Conservation (phyloP, 2,113 vertebrate genomes). For the Microtus ochrogaster region DNA sequence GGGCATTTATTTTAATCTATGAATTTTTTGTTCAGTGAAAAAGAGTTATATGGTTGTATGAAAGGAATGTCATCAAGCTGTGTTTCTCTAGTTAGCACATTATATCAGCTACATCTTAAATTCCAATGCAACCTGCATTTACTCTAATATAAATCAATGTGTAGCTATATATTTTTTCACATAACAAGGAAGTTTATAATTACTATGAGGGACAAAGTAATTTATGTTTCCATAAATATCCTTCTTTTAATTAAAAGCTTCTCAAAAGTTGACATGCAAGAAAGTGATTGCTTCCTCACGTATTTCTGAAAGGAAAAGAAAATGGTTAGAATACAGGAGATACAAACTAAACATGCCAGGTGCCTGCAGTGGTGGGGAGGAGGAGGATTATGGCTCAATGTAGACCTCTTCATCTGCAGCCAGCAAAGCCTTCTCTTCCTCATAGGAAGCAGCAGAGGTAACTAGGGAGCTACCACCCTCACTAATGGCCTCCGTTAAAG, state of each 20-base stretch:
- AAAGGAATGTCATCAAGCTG: neutral
- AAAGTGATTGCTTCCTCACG: constrained; percentile 6
- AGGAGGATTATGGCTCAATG: neutral
- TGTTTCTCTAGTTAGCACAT: neutral
- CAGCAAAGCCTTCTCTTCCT: neutral
- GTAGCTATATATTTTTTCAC: neutral
- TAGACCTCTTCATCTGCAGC: neutral
- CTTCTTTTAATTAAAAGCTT: constrained; percentile 15
- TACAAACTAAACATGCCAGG: neutral
- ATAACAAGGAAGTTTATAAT: neutral
- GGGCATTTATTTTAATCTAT: neutral
- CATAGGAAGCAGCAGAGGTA: neutral
- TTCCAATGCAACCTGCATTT: neutral
- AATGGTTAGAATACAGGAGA: neutral
- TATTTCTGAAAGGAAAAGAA: constrained; percentile 1
- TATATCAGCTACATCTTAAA: neutral
- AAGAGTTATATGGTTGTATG: neutral
- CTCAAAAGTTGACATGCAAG: neutral
- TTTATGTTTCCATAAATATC: constrained; percentile 29
- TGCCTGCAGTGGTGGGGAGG: neutral
- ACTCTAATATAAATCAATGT: neutral
- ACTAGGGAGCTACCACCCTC: neutral
- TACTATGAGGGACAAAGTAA: neutral
- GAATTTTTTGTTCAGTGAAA: neutral
- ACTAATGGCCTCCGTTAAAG: neutral